Evolutionary conservation across 1,140 invertebrate genomes (phyloP).

Genomic region (Polypedilum vanderplanki): DNA sequence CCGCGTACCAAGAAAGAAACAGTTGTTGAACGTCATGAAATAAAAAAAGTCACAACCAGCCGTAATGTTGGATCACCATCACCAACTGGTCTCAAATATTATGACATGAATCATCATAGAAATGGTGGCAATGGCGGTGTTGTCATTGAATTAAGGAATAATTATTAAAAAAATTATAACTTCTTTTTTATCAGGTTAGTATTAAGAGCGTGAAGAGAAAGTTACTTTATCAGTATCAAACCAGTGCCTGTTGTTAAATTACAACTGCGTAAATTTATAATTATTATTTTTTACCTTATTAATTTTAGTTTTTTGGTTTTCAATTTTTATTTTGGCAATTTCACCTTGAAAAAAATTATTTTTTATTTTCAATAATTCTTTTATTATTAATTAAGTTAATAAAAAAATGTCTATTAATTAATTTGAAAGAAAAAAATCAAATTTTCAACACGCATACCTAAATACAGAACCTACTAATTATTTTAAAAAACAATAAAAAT

Average conservation of each 20-base stretch:
- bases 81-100: constrained; percentile 33
- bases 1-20: constrained; percentile 47
- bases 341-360: no score
- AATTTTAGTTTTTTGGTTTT: neutral
- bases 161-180: constrained; percentile 32
- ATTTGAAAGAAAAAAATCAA: no score
- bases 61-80: constrained; percentile 47
- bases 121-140: constrained; percentile 42
- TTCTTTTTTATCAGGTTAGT: neutral
- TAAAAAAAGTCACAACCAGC: constrained; percentile 59
- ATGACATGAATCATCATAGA: constrained; percentile 14
- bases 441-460: constrained; percentile 1
- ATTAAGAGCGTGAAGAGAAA: neutral
- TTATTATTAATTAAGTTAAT: constrained; percentile 9
- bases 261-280: neutral
- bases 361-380: no score
- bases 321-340: no score
- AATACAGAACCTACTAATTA: neutral
- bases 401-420: constrained; percentile 7
- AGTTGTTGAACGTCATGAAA: constrained; percentile 56
- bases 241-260: neutral
- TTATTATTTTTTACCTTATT: neutral
- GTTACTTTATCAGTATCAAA: neutral
- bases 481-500: neutral
- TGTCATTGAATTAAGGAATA: constrained; percentile 46